Percentiles rank a stretch among this genome's conserved stretches.
Evolutionary conservation across 2,888 invertebrate species (phyloP).

Genomic region (Brachypterus glaber): DNA sequence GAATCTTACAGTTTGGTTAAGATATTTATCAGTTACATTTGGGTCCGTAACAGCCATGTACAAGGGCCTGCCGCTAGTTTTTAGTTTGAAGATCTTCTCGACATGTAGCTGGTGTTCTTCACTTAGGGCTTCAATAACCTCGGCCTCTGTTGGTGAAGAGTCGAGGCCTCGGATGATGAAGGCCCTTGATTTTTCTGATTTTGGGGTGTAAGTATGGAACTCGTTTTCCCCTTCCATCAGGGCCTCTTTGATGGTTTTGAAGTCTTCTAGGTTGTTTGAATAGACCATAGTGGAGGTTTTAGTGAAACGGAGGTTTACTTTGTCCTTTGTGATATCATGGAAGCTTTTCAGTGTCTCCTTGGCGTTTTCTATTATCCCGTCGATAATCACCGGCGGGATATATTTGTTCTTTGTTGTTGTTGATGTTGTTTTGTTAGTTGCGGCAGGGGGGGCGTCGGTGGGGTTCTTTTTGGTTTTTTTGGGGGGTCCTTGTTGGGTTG

Average conservation of each 20-base stretch:
- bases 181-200: background rate
- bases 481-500: too few relatives aligned
- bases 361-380: too few relatives aligned
- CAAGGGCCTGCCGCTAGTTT: background rate
- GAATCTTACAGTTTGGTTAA: too few relatives aligned
- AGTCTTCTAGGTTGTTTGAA: background rate
- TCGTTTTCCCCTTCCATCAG: background rate
- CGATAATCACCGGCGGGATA: too few relatives aligned
- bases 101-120: background rate
- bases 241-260: background rate
- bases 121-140: background rate
- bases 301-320: too few relatives aligned
- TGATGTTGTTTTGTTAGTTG: too few relatives aligned
- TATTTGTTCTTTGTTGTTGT: too few relatives aligned
- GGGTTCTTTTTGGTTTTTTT: too few relatives aligned
- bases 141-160: background rate
- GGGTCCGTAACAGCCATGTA: background rate
- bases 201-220: background rate
- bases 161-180: background rate
- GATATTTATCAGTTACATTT: too few relatives aligned
- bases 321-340: too few relatives aligned
- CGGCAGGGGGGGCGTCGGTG: too few relatives aligned
- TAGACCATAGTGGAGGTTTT: background rate
- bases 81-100: background rate
- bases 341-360: too few relatives aligned